These are phyloP conservation scores for Nymphalis io DNA, from an alignment of 1,140 invertebrate species.

Conservation along the genomic window DNA sequence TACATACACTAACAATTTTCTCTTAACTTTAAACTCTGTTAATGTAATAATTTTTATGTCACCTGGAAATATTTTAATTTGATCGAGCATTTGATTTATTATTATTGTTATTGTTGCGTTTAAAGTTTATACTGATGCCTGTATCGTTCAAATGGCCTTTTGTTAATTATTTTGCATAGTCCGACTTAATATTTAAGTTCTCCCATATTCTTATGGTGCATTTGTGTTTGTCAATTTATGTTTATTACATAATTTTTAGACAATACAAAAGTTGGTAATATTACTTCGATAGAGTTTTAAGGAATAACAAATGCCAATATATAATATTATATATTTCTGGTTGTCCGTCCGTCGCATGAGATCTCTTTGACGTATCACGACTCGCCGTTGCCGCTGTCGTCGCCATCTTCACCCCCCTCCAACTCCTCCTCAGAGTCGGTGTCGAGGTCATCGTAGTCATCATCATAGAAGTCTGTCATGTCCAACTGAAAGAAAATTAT, in stretches of 20 bases:
- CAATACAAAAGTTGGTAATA: too few relatives aligned
- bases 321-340: conserved; percentile 39
- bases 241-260: too few relatives aligned
- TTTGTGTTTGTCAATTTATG: too few relatives aligned
- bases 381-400: conserved; percentile 91
- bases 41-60: neutral
- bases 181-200: too few relatives aligned
- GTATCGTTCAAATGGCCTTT: neutral
- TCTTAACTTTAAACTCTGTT: too few relatives aligned
- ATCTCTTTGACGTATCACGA: conserved; percentile 68
- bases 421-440: conserved; percentile 87
- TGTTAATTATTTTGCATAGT: too few relatives aligned
- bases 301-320: conserved; percentile 12
- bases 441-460: conserved; percentile 91
- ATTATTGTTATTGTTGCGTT: neutral
- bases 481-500: conserved; percentile 82
- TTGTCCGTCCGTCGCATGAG: conserved; percentile 50
- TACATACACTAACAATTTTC: neutral
- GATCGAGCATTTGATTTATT: conserved; percentile 11
- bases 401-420: conserved; percentile 85
- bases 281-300: too few relatives aligned
- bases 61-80: conserved; percentile 6
- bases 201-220: too few relatives aligned
- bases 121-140: neutral
- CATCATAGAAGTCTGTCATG: conserved; percentile 96